Evolutionary conservation across 2,797 vertebrate species (phyloP), one percentile per base, ranked within the genome.

Genomic region (Botia kubotai): DNA sequence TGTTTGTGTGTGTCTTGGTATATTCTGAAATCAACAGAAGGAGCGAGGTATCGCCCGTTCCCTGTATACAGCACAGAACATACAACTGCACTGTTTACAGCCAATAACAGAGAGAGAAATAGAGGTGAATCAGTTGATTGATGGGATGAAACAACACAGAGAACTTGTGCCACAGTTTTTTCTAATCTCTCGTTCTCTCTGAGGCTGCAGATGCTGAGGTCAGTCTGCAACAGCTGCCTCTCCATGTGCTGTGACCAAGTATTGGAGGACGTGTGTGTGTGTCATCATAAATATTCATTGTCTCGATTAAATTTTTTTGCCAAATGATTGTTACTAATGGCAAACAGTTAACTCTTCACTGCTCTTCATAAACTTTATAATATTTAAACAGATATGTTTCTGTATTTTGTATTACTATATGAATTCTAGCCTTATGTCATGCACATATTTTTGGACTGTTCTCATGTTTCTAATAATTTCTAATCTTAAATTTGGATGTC

Each of bases 141-240:
- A 67, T 69, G 19, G 39, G 23, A 11, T 58, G 57, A 58, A 23
- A 23, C 23, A 26, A 26, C 23, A 26, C 23, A 26, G 23, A 26
- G 50, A n/a, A 33, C 72, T 36, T 63, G 13, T 63, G 43, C 72
- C 68, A 63, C 77, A 71, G 68, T 62, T 79, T 17, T 79, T 63
- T 70, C 55, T 72, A 72, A 73, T 89, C 89, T 85, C 77, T 87
- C 65, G 19, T 58, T 62, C 84, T 86, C 55, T 80, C 70, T 66
- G 26, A 58, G 58, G 48, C 53, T 67, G 88, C 87, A 94, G 94
- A 94, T 94, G 93, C 93, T 92, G 90, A 89, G 91, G 91, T 93
- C 93, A 91, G 91, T 91, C 93, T 90, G 93, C 93, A 94, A 94
- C 94, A 94, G 94, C 94, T 95, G 94, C 92, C 93, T 92, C 93